Conservation (phyloP, 1,140 invertebrate genomes). For the Diorhabda sublineata region DNA sequence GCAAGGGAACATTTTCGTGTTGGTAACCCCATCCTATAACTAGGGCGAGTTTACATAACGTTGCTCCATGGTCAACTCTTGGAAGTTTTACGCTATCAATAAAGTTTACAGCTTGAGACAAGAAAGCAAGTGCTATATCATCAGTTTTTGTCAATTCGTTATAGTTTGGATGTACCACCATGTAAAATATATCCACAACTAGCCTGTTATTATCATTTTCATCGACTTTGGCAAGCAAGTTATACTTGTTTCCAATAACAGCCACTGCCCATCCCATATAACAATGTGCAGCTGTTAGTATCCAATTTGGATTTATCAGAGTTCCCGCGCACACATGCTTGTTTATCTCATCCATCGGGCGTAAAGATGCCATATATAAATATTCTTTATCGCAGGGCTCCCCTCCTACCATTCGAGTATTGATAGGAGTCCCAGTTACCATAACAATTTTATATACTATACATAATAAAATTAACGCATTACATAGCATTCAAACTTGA, state of each 20-base stretch:
- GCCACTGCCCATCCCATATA: not conserved
- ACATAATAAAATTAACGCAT: too few species aligned
- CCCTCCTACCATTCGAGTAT: not conserved
- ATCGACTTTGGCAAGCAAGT: not conserved
- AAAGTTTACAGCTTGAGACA: not conserved
- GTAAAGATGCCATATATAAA: not conserved
- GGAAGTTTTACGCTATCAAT: not conserved
- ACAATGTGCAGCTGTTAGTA: constrained; percentile 55
- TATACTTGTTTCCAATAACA: not conserved
- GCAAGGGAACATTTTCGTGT: not conserved
- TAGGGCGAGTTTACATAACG: not conserved
- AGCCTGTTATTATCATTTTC: not conserved
- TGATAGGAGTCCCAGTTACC: too few species aligned
- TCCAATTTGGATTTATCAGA: constrained; percentile 50
- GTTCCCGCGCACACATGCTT: constrained; percentile 58
- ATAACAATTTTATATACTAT: too few species aligned
- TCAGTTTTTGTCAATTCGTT: not conserved
- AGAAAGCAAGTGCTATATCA: not conserved
- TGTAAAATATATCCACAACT: not conserved
- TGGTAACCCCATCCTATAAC: not conserved
- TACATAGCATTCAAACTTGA: too few species aligned
- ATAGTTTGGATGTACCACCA: not conserved
- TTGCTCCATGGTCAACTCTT: not conserved
- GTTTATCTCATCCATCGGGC: not conserved
- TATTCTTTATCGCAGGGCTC: not conserved